Evolutionary conservation across 1,140 invertebrate species (phyloP).

Genomic region (Camponotus vicinus): DNA sequence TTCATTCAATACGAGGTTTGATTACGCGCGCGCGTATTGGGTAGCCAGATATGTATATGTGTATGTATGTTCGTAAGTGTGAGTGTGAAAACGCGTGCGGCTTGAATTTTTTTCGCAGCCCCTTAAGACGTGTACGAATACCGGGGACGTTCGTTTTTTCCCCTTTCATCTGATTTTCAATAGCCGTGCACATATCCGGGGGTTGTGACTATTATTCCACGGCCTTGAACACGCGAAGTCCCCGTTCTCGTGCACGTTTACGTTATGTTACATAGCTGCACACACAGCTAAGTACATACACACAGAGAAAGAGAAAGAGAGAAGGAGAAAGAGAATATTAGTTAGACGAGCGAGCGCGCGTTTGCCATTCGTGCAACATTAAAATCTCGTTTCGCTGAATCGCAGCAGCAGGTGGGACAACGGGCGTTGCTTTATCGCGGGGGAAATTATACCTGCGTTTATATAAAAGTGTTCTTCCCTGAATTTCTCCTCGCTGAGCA

Average conservation of each 20-base stretch:
- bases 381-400: slow-evolving; percentile 62
- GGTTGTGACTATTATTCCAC: slow-evolving; percentile 69
- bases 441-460: slow-evolving; percentile 52
- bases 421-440: slow-evolving; percentile 39
- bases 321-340: no score
- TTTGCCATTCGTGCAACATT: slow-evolving; percentile 69
- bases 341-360: slow-evolving; percentile 40
- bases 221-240: slow-evolving; percentile 68
- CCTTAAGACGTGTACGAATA: slow-evolving; percentile 65
- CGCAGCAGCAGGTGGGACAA: slow-evolving; percentile 42
- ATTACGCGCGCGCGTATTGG: slow-evolving; percentile 22
- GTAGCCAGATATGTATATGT: not conserved
- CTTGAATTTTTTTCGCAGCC: slow-evolving; percentile 55
- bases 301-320: no score
- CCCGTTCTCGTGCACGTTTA: slow-evolving; percentile 62
- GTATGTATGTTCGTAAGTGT: not conserved
- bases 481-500: slow-evolving; percentile 67
- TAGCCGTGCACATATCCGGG: slow-evolving; percentile 56
- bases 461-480: slow-evolving; percentile 61
- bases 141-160: slow-evolving; percentile 59
- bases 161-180: slow-evolving; percentile 63
- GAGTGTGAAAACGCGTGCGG: not conserved
- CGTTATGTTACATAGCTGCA: not conserved
- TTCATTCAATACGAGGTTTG: slow-evolving; percentile 33
- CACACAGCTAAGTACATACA: no score